Base-by-base conservation (phyloP, 2,797 vertebrate genomes). In the Alectoris magna region DNA sequence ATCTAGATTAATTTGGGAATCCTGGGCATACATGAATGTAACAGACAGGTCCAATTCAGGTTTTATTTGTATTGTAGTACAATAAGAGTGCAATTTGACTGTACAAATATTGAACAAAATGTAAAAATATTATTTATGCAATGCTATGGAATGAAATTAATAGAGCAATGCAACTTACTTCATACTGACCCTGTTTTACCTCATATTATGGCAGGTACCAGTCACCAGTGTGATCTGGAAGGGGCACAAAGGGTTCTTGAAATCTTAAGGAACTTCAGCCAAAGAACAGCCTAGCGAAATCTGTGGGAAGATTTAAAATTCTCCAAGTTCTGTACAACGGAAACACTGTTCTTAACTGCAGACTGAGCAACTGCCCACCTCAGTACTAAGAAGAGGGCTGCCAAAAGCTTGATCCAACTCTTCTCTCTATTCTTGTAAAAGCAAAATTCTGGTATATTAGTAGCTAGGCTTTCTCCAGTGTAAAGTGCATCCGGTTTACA, bases 21-120 rank as follows among this genome's bases (percentile, higher is more conserved):
- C 93, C 83, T 89, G 94, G 93, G 94, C 87, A 53, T 66, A 92
- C 82, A 95, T 84, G 86, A 82, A 88, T 31, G 24, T 94, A 94
- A 94, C 91, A 95, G 94, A 83, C 23, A 11, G 93, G 90, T 97
- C 95, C 83, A 96, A 96, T 97, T 96, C 90, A 97, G 92, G 90
- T 88, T 98, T 98, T 97, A 97, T 97, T 98, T 77, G 94, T 97
- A 94, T 95, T 95, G 94, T 95, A 95, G 93, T 97, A 97, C 96
- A 98, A 83, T 92, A 97, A 96, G 89, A 95, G 95, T 97, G 95
- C 96, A 97, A 97, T 91, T 90, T 91, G 84, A 97, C 97, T 85
- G 90, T 97, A 97, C 97, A 98, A 97, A 97, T 95, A 96, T 60
- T 87, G 94, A 97, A 97, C 96, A 96, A 95, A 97, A 97, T 92